A percentile compares a stretch with the other conserved stretches of the same genome.
phyloP scores from a whole-genome alignment of 2,797 vertebrate species.

The Adelosebastes latens region DNA sequence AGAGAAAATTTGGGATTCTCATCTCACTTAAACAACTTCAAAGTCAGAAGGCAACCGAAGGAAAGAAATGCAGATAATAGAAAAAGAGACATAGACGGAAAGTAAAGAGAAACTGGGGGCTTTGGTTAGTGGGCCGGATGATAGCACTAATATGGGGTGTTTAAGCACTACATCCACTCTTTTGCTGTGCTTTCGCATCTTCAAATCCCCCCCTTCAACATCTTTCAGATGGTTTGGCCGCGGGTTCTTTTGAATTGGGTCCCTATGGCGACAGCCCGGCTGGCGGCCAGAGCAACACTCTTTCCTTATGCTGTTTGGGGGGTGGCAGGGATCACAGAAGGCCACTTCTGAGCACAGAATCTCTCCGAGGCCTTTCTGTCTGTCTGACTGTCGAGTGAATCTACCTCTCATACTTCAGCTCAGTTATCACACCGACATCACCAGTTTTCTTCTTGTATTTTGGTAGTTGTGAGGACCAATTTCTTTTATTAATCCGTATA shows the following conservation, averaged over 20 bases:
- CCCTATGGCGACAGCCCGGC: slow-evolving; percentile 77
- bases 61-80: slow-evolving; percentile 43
- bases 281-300: slow-evolving; percentile 68
- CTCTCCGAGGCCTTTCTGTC: slow-evolving; percentile 45
- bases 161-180: slow-evolving; percentile 47
- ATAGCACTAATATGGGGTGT: slow-evolving; percentile 22
- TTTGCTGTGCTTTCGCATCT: slow-evolving; percentile 39
- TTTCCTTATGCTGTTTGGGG: slow-evolving; percentile 76
- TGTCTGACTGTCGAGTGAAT: not conserved
- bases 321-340: slow-evolving; percentile 75
- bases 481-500: not conserved
- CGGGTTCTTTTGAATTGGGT: slow-evolving; percentile 73
- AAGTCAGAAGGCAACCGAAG: slow-evolving; percentile 8
- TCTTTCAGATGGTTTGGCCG: slow-evolving; percentile 69
- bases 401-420: slow-evolving; percentile 10
- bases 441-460: not conserved
- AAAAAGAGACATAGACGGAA: slow-evolving; percentile 23
- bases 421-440: slow-evolving; percentile 19
- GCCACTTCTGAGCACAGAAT: slow-evolving; percentile 71
- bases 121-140: slow-evolving; percentile 46
- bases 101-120: slow-evolving; percentile 38
- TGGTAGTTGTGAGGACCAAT: not conserved
- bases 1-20: slow-evolving; percentile 59
- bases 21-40: slow-evolving; percentile 57
- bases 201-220: slow-evolving; percentile 45